Base-by-base conservation (phyloP, 2,888 invertebrate genomes). In the Hecatera dysodea region DNA sequence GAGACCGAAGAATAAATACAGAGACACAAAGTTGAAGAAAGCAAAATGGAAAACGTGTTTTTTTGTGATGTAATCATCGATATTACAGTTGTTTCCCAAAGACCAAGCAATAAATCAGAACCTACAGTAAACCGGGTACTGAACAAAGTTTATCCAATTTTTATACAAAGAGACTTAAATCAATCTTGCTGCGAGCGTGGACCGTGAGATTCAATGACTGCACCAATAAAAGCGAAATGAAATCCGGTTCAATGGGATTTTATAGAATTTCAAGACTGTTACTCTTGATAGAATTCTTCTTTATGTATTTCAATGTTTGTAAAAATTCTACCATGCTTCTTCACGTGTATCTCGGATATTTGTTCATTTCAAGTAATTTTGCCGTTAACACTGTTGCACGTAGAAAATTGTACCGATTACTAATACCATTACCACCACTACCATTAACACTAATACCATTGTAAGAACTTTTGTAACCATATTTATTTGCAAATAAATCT, bases 141-240 rank as follows among this genome's bases (percentile, higher is more conserved):
- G 61, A 71, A 80, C 67, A 68, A 75, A 68, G 61, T 75, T 81
- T 74, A 68, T 75, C 57, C 74, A 80, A 78, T 73, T 80, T 78
- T 75, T 73, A 73, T 82, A 84, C 74, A 83, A 79, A 83, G 79
- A 75, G 80, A 80, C 75, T 74, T 70, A 67, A 81, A 83, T 85
- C 82, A 82, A 82, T 83, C 82, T 78, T 74, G 73, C 71, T 76
- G 69, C 64, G 55, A 65, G 55, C 71, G 33, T 46, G 70, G 53
- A 74, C 78, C 83, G 78, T 76, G 64, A 67, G 72, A 75, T 82
- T 77, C 75, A 80, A 76, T 81, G 82, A 81, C 75, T 83, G 82
- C 77, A 80, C 80, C 78, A 82, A 83, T 84, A 83, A 84, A 84
- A 84, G 59, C 70, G 78, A 76, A 83, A 85, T 85, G 78, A 83